A percentile compares a stretch with the other conserved stretches of the same genome.
Evolutionary conservation across 2,113 vertebrate species (phyloP).

Genomic region (Sterrhoptilus dennistouni): DNA sequence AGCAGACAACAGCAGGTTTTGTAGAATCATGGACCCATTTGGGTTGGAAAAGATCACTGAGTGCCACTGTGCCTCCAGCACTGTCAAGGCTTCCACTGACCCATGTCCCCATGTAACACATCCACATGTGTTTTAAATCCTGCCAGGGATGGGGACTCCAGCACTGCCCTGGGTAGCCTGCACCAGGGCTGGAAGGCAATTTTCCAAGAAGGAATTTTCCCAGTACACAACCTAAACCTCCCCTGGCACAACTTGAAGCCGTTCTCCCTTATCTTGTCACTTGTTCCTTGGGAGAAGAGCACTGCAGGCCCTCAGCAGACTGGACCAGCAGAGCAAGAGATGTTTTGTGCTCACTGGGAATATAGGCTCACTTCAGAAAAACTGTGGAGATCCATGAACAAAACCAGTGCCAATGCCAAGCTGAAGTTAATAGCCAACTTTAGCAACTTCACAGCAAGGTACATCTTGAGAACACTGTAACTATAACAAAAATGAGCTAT

Average conservation of each 20-base stretch:
- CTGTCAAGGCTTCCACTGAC: neutral
- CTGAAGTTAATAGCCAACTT: neutral
- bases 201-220: neutral
- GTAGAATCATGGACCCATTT: neutral
- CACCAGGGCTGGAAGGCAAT: neutral
- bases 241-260: neutral
- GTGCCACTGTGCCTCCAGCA: neutral
- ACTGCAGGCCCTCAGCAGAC: no score
- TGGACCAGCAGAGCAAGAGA: accelerated
- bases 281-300: neutral
- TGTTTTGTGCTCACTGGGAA: neutral
- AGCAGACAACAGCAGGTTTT: accelerated
- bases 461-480: neutral
- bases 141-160: neutral
- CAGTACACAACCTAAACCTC: accelerated
- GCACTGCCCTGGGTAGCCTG: neutral
- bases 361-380: neutral
- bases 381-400: neutral
- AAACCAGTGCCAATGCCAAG: neutral
- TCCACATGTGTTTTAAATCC: neutral
- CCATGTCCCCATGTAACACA: neutral
- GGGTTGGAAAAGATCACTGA: neutral
- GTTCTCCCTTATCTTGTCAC: neutral
- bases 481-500: neutral
- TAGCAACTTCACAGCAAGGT: neutral